Percentiles rank a stretch among this genome's conserved stretches.
Evolutionary conservation across 2,797 vertebrate species (phyloP).

Genomic region (Oreochromis grahami): DNA sequence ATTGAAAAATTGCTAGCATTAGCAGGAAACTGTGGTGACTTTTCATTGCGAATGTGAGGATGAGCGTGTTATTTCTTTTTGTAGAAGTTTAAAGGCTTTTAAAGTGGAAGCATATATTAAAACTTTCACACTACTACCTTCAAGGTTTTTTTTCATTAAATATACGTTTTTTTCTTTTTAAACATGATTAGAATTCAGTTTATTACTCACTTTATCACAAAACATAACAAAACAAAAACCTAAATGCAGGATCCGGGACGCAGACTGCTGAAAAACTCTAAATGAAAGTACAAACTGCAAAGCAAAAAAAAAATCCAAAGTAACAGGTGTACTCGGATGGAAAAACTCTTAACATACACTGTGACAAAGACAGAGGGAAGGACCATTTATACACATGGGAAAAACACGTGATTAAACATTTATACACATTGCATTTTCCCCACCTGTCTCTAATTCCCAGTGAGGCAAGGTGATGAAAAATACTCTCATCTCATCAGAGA

Average conservation of each 20-base stretch:
- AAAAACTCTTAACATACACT: background rate
- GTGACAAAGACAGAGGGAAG: background rate
- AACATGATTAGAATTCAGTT: background rate
- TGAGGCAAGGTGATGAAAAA: background rate
- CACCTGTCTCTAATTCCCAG: background rate
- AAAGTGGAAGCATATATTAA: background rate
- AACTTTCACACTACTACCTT: background rate
- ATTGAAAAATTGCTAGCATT: background rate
- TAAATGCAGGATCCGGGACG: fast-evolving
- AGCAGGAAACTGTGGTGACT: background rate
- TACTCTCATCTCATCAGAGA: background rate
- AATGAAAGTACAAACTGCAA: background rate
- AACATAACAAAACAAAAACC: background rate
- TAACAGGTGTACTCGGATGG: background rate
- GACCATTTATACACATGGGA: background rate
- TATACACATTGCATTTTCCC: background rate
- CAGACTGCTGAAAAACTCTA: background rate
- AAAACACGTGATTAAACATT: background rate
- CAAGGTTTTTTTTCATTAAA: background rate
- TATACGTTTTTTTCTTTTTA: background rate
- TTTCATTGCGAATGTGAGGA: background rate
- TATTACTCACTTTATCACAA: background rate
- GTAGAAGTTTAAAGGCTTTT: background rate
- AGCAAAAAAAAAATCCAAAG: background rate
- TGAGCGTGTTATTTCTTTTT: background rate